A percentile compares a stretch with the other conserved stretches of the same genome.
These are phyloP conservation scores for Yponomeuta malinellus DNA, from an alignment of 2,888 invertebrate genomes.

Conservation along the genomic window DNA sequence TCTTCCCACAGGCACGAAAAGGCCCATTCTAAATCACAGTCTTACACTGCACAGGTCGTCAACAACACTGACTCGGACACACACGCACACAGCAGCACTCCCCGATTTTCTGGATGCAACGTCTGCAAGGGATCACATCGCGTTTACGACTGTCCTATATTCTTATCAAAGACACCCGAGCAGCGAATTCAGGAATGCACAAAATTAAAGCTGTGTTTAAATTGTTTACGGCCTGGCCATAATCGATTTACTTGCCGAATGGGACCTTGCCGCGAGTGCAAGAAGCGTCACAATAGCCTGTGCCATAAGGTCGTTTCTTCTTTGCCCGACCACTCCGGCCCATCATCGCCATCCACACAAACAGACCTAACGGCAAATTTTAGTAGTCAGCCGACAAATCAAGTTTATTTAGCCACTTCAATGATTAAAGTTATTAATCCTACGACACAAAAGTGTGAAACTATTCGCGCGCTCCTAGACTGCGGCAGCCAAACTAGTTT, in stretches of 20 bases:
- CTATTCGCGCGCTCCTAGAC: no score
- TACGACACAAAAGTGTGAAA: no score
- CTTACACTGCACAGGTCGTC: background rate
- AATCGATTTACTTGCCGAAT: background rate
- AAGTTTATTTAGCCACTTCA: no score
- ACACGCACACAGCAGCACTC: background rate
- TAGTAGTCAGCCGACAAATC: no score
- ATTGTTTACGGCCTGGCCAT: constrained; percentile 1
- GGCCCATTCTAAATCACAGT: background rate
- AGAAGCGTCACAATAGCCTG: constrained; percentile 3
- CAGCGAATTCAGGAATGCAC: background rate
- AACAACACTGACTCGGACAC: background rate
- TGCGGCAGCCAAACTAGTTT: no score
- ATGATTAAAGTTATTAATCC: no score
- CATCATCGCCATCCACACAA: no score
- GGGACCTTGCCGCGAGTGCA: background rate
- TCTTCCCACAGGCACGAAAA: background rate
- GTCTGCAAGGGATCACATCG: background rate
- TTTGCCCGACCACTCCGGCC: no score
- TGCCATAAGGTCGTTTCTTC: background rate
- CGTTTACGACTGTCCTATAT: no score
- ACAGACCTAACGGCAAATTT: no score
- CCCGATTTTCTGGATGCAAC: constrained; percentile 1
- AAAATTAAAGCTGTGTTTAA: background rate
- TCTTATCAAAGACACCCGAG: background rate